A percentile compares a stretch with the other conserved stretches of the same genome.
phyloP scores from a whole-genome alignment of 2,113 vertebrate genomes.

The Syrrhaptes paradoxus region DNA sequence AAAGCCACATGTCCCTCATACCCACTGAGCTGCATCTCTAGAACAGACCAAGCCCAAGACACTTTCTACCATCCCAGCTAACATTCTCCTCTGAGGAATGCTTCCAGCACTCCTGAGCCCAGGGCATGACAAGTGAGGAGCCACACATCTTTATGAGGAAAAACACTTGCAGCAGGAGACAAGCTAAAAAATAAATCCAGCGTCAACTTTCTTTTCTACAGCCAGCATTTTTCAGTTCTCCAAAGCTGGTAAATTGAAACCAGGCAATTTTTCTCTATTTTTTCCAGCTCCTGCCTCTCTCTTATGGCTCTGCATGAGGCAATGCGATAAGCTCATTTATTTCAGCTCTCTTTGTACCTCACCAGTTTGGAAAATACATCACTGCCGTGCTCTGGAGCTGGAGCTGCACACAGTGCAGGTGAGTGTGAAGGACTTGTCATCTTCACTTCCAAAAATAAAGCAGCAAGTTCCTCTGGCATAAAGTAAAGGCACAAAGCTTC shows the following conservation, averaged over 20 bases:
- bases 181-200: background rate
- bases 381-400: background rate
- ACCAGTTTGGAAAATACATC: background rate
- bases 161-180: background rate
- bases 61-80: background rate
- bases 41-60: background rate
- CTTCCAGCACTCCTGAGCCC: background rate
- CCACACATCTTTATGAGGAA: background rate
- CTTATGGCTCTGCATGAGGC: background rate
- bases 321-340: background rate
- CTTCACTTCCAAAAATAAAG: background rate
- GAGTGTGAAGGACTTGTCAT: background rate
- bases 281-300: background rate
- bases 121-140: background rate
- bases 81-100: background rate
- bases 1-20: fast-evolving
- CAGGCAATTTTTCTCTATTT: background rate
- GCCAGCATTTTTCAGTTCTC: background rate
- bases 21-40: fast-evolving
- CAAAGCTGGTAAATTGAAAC: background rate
- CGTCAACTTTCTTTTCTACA: background rate
- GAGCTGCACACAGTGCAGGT: background rate
- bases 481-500: background rate
- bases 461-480: background rate
- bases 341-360: background rate